Evolutionary conservation across 2,113 vertebrate species (phyloP).

Genomic region (Setophaga coronata): DNA sequence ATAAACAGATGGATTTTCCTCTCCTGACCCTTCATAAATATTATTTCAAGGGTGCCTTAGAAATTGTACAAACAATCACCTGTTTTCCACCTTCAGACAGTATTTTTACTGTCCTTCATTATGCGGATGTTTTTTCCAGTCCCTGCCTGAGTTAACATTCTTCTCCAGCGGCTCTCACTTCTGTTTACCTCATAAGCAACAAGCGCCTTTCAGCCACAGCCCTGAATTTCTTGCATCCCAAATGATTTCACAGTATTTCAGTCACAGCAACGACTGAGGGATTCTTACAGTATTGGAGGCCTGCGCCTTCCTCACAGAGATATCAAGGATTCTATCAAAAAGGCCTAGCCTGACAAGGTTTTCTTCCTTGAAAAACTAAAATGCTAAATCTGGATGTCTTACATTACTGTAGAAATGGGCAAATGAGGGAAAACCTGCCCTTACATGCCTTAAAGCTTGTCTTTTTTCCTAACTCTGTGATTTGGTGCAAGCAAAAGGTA

Average conservation of each 20-base stretch:
- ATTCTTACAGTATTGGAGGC: neutral
- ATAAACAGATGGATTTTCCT: constrained; percentile 28
- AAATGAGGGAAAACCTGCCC: neutral
- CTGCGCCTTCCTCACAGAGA: neutral
- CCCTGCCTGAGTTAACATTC: neutral
- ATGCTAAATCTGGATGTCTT: neutral
- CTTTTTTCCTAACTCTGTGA: neutral
- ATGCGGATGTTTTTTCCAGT: neutral
- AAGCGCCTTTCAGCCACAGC: neutral
- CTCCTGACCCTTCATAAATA: constrained; percentile 11
- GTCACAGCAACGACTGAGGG: neutral
- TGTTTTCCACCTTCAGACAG: neutral
- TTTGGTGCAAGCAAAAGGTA: neutral
- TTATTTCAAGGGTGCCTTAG: constrained; percentile 13
- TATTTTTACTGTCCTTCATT: neutral
- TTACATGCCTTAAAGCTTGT: neutral
- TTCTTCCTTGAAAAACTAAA: neutral
- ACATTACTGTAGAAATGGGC: neutral
- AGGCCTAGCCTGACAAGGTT: neutral
- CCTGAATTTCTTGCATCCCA: neutral
- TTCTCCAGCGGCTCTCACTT: neutral
- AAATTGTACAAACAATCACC: neutral
- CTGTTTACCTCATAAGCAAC: constrained; percentile 2
- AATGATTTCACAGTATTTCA: neutral
- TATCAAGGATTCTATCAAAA: neutral